A percentile compares a stretch with the other conserved stretches of the same genome.
Evolutionary conservation across 2,888 invertebrate species (phyloP).

Genomic region (Aporophyla nigra): DNA sequence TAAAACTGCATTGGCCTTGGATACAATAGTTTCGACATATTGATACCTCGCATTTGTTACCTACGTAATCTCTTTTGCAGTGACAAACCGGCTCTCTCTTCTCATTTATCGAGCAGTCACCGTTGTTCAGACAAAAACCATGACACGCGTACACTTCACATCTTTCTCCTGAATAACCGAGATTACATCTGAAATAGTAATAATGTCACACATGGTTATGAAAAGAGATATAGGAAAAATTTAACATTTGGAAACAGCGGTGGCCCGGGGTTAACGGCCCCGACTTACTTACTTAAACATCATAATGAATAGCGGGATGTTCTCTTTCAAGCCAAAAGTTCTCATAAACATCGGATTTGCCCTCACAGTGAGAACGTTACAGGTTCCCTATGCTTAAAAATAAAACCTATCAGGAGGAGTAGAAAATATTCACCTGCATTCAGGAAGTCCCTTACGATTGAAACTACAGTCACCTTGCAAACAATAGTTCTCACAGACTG

Average conservation of each 20-base stretch:
- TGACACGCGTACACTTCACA: not conserved
- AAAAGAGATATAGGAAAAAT: not conserved
- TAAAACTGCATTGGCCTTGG: not conserved
- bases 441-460: constrained; percentile 76
- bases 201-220: not conserved
- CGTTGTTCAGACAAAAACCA: not conserved
- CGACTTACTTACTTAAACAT: no score
- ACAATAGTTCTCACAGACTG: constrained; percentile 94
- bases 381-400: no score
- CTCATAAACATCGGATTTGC: no score
- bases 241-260: no score
- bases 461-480: constrained; percentile 92
- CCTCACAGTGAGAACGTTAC: no score
- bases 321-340: no score
- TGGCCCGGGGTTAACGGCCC: no score
- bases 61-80: not conserved
- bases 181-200: not conserved
- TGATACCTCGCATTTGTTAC: constrained; percentile 2
- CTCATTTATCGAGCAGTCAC: not conserved
- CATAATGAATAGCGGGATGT: no score
- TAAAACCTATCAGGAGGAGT: no score
- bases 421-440: constrained; percentile 79
- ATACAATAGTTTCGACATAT: constrained; percentile 2
- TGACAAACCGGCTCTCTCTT: not conserved
- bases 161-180: not conserved